Conservation (phyloP, 2,113 vertebrate species). For the Scomber japonicus region DNA sequence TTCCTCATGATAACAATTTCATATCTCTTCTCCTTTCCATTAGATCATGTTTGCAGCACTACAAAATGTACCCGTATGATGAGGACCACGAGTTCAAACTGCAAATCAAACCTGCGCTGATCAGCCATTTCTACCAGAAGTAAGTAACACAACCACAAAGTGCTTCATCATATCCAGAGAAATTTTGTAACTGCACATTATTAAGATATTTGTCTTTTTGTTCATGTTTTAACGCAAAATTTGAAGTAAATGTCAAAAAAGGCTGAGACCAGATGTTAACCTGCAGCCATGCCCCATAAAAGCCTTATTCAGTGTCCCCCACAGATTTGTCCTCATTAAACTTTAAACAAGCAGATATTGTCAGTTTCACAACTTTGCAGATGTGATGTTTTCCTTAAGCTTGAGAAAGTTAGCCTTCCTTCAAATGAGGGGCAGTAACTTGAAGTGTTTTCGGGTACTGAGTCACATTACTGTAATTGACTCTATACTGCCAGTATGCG, state of each 20-base stretch:
- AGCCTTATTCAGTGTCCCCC: no score
- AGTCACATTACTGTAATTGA: no score
- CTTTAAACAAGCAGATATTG: no score
- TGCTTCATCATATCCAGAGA: background rate
- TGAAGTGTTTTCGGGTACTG: no score
- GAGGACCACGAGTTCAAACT: constrained; percentile 92
- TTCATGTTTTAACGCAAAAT: background rate
- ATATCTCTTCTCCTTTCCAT: background rate
- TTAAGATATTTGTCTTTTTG: background rate
- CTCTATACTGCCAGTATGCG: no score
- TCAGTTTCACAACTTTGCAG: no score
- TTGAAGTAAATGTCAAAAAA: background rate
- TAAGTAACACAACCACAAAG: constrained; percentile 70
- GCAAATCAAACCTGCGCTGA: constrained; percentile 88
- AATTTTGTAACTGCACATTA: background rate
- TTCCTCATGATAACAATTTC: background rate
- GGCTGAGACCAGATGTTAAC: no score
- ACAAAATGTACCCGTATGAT: constrained; percentile 90
- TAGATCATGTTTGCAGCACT: constrained; percentile 94
- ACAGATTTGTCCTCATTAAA: no score
- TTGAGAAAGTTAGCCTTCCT: no score
- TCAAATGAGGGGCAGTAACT: no score
- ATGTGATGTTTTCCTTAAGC: no score
- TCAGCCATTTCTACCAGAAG: constrained; percentile 93
- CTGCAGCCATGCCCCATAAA: no score